Evolutionary conservation across 2,797 vertebrate species (phyloP), one percentile per base, ranked within the genome.

Genomic region (Prionace glauca): DNA sequence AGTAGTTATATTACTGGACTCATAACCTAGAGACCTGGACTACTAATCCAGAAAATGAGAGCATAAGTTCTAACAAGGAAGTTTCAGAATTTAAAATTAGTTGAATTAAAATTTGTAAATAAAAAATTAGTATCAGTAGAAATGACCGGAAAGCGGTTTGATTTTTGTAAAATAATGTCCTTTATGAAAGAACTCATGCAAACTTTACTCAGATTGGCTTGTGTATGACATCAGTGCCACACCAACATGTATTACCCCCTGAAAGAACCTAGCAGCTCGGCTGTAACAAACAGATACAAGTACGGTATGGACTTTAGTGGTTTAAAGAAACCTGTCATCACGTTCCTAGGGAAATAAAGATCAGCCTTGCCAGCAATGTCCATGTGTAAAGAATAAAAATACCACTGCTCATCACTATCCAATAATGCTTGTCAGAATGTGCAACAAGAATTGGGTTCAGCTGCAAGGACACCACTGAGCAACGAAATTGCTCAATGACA

Each of bases 61-160:
- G 90, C 1, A 26, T n/a, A 69, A 41, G 65, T 41, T 14, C 29
- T 65, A n/a, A 14, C 67, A 69, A 1, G n/a, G 9, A 3, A 69
- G 22, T 69, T 36, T 69, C 20, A 24, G 20, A 69, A 69, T 92
- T 41, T 41, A 65, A 92, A 41, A 69, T 69, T n/a, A 69, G 90
- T 92, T 92, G 67, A 24, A 92, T n/a, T 79, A 24, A 92, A 65
- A 92, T 62, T 12, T 91, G 26, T 60, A 90, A 92, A 92, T 92
- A 41, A 67, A 92, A 92, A 67, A 8, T n/a, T 41, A 16, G 8
- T 41, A 69, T 69, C 90, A 67, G 62, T 22, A 67, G 20, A 69
- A 41, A 3, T 62, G 29, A 90, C 32, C 12, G 14, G 7, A 14
- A 62, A 62, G 65, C 36, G 24, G 62, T 22, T 8, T 2, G 18